Evolutionary conservation across 2,888 invertebrate genomes (phyloP).

Genomic region (Eilema sororculum): DNA sequence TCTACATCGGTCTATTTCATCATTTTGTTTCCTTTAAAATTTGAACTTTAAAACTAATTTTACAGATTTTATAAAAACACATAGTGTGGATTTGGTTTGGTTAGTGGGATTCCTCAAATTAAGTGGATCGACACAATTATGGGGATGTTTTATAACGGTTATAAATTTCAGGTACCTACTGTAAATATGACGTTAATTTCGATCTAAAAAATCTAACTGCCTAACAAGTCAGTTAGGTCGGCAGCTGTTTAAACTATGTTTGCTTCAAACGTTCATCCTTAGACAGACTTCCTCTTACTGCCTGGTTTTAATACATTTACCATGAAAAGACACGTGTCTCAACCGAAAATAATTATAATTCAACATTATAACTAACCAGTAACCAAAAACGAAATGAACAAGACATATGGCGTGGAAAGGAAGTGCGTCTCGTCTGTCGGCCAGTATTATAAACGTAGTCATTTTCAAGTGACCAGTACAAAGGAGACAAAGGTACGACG

Average conservation of each 20-base stretch:
- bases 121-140: no score
- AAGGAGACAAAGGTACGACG: slow-evolving; percentile 78
- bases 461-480: slow-evolving; percentile 83
- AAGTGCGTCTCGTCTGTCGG: slow-evolving; percentile 85
- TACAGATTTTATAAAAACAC: no score
- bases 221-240: background rate
- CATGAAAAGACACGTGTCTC: slow-evolving; percentile 21
- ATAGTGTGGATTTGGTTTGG: no score
- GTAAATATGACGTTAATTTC: background rate
- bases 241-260: background rate
- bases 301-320: slow-evolving; percentile 7
- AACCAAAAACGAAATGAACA: slow-evolving; percentile 65
- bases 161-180: background rate
- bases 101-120: no score
- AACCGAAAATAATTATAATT: slow-evolving; percentile 28
- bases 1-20: background rate
- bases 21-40: background rate
- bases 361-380: slow-evolving; percentile 56
- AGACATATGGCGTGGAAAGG: slow-evolving; percentile 81
- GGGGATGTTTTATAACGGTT: background rate
- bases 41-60: background rate
- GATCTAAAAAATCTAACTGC: no score
- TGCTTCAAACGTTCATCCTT: background rate
- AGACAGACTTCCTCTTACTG: slow-evolving; percentile 10
- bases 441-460: slow-evolving; percentile 81